Conservation (phyloP, 1,140 invertebrate genomes). For the Drosophila nannoptera region DNA sequence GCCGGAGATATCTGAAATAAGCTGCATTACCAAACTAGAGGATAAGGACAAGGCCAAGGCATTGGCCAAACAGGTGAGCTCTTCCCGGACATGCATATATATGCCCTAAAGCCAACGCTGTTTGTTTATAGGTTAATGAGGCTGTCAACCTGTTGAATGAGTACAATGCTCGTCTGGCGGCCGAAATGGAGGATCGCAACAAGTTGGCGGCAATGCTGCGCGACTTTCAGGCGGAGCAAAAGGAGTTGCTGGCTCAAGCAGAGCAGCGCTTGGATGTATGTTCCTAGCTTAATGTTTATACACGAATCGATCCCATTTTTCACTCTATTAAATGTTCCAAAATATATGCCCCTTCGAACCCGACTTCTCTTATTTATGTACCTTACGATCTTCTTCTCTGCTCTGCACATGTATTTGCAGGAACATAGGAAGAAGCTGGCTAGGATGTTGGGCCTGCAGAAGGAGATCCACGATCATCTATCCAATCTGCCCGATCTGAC, state of each 20-base stretch:
- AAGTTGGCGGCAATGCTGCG: slow-evolving; percentile 90
- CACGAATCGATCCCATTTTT: slow-evolving; percentile 6
- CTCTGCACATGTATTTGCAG: slow-evolving; percentile 80
- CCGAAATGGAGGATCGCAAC: slow-evolving; percentile 93
- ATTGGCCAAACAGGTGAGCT: slow-evolving; percentile 68
- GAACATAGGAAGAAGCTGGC: slow-evolving; percentile 92
- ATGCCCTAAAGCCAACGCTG: not conserved
- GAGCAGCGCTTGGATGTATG: slow-evolving; percentile 91
- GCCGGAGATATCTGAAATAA: slow-evolving; percentile 95
- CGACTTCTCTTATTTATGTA: not conserved
- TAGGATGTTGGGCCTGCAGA: slow-evolving; percentile 89
- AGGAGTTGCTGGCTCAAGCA: slow-evolving; percentile 89
- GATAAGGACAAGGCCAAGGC: slow-evolving; percentile 80
- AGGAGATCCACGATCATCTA: slow-evolving; percentile 94
- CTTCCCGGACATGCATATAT: not conserved
- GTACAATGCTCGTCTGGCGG: slow-evolving; percentile 91
- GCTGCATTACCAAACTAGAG: slow-evolving; percentile 89
- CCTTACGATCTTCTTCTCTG: slow-evolving; percentile 7
- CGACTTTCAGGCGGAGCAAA: slow-evolving; percentile 92
- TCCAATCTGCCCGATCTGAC: slow-evolving; percentile 95
- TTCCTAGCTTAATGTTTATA: slow-evolving; percentile 29
- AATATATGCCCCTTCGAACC: no score
- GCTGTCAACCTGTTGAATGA: slow-evolving; percentile 91
- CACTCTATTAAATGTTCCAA: slow-evolving; percentile 20
- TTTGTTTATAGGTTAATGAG: slow-evolving; percentile 86